Percentiles rank a stretch among this genome's conserved stretches.
Evolutionary conservation across 2,888 invertebrate genomes (phyloP).

Genomic region (Apomyelois bistriatella): DNA sequence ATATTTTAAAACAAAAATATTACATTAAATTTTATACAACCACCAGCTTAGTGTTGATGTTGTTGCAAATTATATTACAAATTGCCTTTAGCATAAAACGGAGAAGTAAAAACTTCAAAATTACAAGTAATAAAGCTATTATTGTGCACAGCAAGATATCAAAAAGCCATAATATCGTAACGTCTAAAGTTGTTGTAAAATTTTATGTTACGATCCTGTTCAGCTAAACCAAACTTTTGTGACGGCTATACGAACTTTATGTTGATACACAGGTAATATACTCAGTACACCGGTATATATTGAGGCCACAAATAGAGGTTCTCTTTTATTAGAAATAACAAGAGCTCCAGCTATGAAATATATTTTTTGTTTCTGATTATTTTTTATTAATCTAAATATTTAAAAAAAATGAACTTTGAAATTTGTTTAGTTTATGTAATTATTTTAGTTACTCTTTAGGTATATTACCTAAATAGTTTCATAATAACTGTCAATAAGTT

Average conservation of each 20-base stretch:
- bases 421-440: too few relatives aligned
- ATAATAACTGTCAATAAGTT: too few relatives aligned
- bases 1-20: too few relatives aligned
- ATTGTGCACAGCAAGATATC: slow-evolving; percentile 67
- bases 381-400: too few relatives aligned
- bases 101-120: slow-evolving; percentile 47
- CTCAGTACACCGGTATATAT: slow-evolving; percentile 18
- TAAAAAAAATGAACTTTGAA: too few relatives aligned
- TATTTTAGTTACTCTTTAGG: too few relatives aligned
- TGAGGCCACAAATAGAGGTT: not conserved
- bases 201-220: slow-evolving; percentile 70
- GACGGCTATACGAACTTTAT: slow-evolving; percentile 54
- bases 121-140: slow-evolving; percentile 65
- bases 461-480: too few relatives aligned
- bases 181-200: slow-evolving; percentile 73
- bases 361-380: too few relatives aligned
- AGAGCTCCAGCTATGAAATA: too few relatives aligned
- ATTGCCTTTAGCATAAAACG: slow-evolving; percentile 28
- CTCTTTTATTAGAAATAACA: not conserved
- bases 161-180: slow-evolving; percentile 65
- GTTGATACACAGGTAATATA: slow-evolving; percentile 37
- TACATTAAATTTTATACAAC: slow-evolving; percentile 6
- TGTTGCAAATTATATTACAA: slow-evolving; percentile 18
- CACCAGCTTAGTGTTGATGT: slow-evolving; percentile 15
- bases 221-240: slow-evolving; percentile 62